Percentiles rank a stretch among this genome's conserved stretches.
These are phyloP conservation scores for Anabacerthia variegaticeps DNA, from an alignment of 2,797 vertebrate genomes.

Conservation along the genomic window DNA sequence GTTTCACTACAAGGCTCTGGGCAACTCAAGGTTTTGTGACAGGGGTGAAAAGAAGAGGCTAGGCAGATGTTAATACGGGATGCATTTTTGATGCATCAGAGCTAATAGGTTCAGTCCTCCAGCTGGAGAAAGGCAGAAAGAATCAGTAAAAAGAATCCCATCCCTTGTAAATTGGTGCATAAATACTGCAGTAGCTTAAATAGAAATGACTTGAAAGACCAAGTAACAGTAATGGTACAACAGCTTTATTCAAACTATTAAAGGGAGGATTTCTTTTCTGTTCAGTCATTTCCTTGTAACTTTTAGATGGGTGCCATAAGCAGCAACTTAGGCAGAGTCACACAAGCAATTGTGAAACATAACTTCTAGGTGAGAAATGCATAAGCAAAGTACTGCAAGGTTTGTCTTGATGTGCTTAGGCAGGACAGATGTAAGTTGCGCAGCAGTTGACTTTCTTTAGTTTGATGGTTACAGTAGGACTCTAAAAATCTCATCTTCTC, in stretches of 20 bases:
- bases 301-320: neutral
- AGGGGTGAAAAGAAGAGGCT: neutral
- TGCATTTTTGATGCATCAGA: neutral
- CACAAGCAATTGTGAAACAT: neutral
- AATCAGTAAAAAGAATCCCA: neutral
- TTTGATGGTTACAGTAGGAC: neutral
- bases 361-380: neutral
- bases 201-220: neutral
- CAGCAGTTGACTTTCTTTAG: neutral
- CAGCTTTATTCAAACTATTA: slow-evolving; percentile 3
- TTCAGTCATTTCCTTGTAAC: neutral
- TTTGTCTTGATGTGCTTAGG: neutral
- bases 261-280: neutral
- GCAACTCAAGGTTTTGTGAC: neutral
- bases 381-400: neutral
- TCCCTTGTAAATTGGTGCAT: slow-evolving; percentile 9
- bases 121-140: neutral
- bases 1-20: neutral
- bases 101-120: neutral
- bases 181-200: neutral
- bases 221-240: neutral
- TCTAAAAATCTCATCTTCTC: neutral
- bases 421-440: neutral
- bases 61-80: neutral
- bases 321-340: neutral